phyloP scores from a whole-genome alignment of 2,797 vertebrate genomes.

The Coregonus ussuriensis region DNA sequence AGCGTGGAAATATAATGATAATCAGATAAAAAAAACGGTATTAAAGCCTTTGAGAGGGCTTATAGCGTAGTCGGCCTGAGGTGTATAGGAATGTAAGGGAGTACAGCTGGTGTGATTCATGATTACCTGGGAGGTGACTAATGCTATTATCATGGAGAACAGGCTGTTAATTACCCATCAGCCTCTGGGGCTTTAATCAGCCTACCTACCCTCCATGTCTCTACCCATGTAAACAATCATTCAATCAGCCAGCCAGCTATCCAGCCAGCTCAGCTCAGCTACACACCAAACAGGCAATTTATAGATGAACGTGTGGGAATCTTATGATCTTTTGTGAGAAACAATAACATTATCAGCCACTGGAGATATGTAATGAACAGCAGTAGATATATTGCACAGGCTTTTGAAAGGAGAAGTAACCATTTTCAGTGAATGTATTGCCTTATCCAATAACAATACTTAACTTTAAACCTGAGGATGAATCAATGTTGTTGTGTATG shows the following conservation, averaged over 20 bases:
- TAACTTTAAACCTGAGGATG: background rate
- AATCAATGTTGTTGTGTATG: background rate
- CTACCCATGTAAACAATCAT: conserved; percentile 63
- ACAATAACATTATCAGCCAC: conserved; percentile 30
- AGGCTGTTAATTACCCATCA: conserved; percentile 60
- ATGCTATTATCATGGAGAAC: conserved; percentile 75
- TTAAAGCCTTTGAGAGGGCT: background rate
- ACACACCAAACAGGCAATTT: conserved; percentile 53
- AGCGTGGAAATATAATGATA: background rate
- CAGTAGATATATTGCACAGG: background rate
- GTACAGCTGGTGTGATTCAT: conserved; percentile 40
- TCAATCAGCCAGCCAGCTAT: conserved; percentile 53
- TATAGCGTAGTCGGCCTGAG: background rate
- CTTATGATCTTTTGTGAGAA: conserved; percentile 30
- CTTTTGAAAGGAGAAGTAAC: background rate
- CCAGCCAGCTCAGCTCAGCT: conserved; percentile 34
- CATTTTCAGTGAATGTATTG: background rate
- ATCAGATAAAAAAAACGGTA: background rate
- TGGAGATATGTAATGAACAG: conserved; percentile 14
- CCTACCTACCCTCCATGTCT: conserved; percentile 12
- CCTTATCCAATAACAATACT: background rate
- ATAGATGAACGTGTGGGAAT: conserved; percentile 52
- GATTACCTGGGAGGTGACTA: conserved; percentile 72
- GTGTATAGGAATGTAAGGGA: background rate
- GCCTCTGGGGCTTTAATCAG: conserved; percentile 72